Conservation (phyloP, 2,888 invertebrate species). For the Eupithecia centaureata region DNA sequence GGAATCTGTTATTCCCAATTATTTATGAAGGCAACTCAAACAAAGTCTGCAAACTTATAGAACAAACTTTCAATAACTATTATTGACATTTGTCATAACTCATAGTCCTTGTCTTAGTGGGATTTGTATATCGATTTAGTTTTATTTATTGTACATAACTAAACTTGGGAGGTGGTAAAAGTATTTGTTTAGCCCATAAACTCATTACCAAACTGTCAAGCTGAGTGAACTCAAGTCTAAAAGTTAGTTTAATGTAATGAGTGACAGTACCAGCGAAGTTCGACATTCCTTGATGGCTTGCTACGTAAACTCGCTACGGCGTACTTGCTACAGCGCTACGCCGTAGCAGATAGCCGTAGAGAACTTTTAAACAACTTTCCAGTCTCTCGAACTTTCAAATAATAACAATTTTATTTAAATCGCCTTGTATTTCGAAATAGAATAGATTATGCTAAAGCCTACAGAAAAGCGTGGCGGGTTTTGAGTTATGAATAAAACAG, state of each 20-base stretch:
- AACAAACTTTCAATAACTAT: conserved; percentile 24
- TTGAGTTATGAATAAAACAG: conserved; percentile 8
- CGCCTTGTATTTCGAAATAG: neutral
- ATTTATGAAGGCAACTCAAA: neutral
- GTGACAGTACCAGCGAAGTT: conserved; percentile 60
- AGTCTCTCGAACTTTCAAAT: neutral
- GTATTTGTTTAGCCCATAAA: conserved; percentile 60
- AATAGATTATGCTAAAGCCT: conserved; percentile 3
- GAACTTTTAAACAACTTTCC: conserved; percentile 19
- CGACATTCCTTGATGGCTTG: conserved; percentile 36
- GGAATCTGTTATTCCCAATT: neutral
- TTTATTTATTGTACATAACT: conserved; percentile 29
- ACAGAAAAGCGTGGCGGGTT: conserved; percentile 1
- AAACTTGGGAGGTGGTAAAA: conserved; percentile 37
- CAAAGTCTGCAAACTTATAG: neutral
- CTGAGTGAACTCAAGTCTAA: conserved; percentile 51
- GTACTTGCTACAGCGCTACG: conserved; percentile 25
- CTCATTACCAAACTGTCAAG: conserved; percentile 72
- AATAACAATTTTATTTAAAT: conserved; percentile 4
- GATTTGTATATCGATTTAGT: conserved; percentile 28
- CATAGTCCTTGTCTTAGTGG: conserved; percentile 25
- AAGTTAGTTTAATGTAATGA: conserved; percentile 66
- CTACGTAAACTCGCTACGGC: conserved; percentile 28
- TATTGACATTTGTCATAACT: conserved; percentile 23
- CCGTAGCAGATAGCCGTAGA: conserved; percentile 17